Evolutionary conservation across 2,113 vertebrate genomes (phyloP), one percentile per base, ranked within the genome.

Genomic region (Ceyx melanurus): DNA sequence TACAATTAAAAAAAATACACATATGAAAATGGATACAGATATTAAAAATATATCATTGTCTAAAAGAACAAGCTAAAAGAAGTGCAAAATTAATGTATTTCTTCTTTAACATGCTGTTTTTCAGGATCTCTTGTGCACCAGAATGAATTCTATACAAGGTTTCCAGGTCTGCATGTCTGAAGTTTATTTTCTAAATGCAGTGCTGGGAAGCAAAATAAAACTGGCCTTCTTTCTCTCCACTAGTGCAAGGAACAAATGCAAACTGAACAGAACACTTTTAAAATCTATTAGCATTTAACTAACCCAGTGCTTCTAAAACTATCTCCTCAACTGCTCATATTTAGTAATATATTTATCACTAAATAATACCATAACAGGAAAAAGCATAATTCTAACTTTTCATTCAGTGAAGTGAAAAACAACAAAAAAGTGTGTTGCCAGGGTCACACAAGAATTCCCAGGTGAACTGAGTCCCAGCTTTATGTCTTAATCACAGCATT

Each of bases 401-500:
- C 72, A 93, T 61, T 57, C n/a, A 83, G 51, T 70, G 40, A 86
- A 84, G 26, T 51, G n/a, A 70, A 95, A 92, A 88, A 18, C 56
- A 85, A 85, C 43, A 87, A 67, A 48, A 89, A 89, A 46, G 29
- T 57, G 33, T 43, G 42, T 62, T 89, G 56, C 67, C 51, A 71
- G 72, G 85, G 79, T 80, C 91, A 89, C 64, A 53, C 7, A 61
- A 66, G 60, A 95, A 95, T 80, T 89, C 68, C 65, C 61, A 83
- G 56, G 51, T 83, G 67, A 33, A 57, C 8, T 3, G 35, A 83
- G 60, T 74, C 48, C 64, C 61, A 68, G 72, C 68, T 73, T 92
- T 65, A 74, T 13, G 17, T 64, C 79, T 86, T 93, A 95, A 89
- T 87, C 92, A 89, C 48, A 61, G 85, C 82, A 92, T 92, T 91